Conservation (phyloP, 2,113 vertebrate genomes). For the Propithecus coquereli region DNA sequence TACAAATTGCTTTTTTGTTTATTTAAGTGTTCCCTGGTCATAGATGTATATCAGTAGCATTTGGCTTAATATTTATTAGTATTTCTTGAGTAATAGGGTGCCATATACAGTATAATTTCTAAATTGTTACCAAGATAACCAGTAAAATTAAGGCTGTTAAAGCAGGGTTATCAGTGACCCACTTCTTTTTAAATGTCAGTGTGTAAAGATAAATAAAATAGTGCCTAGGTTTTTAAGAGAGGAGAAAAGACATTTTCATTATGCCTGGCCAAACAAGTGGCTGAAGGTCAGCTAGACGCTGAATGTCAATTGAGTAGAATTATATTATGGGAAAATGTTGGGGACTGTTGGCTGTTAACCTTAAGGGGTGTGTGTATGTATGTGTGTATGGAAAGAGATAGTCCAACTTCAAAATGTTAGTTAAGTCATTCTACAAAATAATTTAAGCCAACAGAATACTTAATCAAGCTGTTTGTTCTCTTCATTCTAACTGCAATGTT, state of each 20-base stretch:
- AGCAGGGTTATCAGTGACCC: not conserved
- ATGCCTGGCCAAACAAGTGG: not conserved
- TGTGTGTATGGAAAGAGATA: not conserved
- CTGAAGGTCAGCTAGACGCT: not conserved
- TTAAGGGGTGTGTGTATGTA: not conserved
- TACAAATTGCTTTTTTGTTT: not conserved
- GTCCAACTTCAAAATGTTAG: not conserved
- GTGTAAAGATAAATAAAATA: conserved; percentile 8
- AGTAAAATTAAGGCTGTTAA: conserved; percentile 2
- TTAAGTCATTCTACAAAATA: not conserved
- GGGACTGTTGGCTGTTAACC: not conserved
- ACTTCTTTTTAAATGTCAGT: not conserved
- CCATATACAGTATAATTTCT: not conserved
- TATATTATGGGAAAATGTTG: not conserved
- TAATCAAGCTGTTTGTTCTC: not conserved
- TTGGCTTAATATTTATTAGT: not conserved
- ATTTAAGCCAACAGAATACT: not conserved
- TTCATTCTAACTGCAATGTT: not conserved
- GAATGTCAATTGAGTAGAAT: not conserved
- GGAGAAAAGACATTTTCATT: conserved; percentile 1
- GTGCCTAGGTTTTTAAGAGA: not conserved
- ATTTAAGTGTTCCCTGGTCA: not conserved
- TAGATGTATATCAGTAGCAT: not conserved
- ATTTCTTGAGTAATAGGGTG: not conserved
- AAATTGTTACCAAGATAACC: not conserved